These are phyloP conservation scores for Harpegnathos saltator DNA, from an alignment of 1,140 invertebrate species.

Conservation along the genomic window DNA sequence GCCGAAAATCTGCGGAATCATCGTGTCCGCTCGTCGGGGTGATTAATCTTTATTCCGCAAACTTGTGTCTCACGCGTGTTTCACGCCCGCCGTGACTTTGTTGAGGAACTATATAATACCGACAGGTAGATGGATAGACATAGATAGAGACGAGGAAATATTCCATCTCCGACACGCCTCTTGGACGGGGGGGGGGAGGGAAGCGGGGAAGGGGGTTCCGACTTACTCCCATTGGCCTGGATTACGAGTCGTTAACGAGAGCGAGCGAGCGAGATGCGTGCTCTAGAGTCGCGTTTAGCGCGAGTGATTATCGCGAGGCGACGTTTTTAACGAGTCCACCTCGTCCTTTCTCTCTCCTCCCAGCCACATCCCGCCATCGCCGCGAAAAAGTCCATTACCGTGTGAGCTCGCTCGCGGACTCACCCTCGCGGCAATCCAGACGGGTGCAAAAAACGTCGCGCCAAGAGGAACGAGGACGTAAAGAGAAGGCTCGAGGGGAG, in stretches of 20 bases:
- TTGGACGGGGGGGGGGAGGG: no score
- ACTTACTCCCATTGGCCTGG: neutral
- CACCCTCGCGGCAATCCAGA: constrained; percentile 35
- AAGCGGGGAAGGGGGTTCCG: no score
- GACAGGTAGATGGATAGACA: neutral
- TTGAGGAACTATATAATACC: constrained; percentile 17
- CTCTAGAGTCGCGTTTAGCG: constrained; percentile 5
- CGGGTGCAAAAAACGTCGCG: constrained; percentile 47
- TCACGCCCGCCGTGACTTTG: neutral
- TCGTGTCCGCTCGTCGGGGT: constrained; percentile 21
- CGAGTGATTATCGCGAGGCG: constrained; percentile 30
- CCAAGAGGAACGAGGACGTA: constrained; percentile 4
- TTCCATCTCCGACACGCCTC: neutral
- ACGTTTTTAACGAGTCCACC: constrained; percentile 40
- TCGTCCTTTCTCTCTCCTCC: neutral
- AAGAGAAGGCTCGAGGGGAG: neutral
- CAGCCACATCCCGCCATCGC: neutral
- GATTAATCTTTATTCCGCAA: constrained; percentile 41
- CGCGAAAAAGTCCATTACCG: constrained; percentile 56
- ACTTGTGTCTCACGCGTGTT: neutral
- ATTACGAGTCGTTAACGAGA: constrained; percentile 40
- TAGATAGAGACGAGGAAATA: neutral
- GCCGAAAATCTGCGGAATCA: constrained; percentile 44
- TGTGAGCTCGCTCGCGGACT: neutral
- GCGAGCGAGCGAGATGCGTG: constrained; percentile 8